phyloP scores from a whole-genome alignment of 2,797 vertebrate species.

The Anolis apletophallus region DNA sequence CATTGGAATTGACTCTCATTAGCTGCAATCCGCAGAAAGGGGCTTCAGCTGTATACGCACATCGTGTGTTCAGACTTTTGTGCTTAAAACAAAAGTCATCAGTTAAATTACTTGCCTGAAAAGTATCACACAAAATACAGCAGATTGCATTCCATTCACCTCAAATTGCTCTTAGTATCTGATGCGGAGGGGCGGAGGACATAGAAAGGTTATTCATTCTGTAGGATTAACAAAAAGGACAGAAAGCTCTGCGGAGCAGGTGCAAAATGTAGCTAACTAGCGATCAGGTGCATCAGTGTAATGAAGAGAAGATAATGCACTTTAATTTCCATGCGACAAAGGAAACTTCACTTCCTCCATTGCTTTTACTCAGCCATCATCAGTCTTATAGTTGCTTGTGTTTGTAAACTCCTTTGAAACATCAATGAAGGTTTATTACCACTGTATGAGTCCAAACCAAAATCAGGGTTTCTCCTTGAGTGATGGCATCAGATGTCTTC shows the following conservation, averaged over 20 bases:
- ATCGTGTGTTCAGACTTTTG: conserved; percentile 52
- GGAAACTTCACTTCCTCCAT: conserved; percentile 48
- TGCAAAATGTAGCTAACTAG: conserved; percentile 48
- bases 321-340: conserved; percentile 56
- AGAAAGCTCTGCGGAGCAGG: conserved; percentile 39
- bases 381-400: conserved; percentile 51
- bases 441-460: conserved; percentile 50
- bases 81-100: conserved; percentile 54
- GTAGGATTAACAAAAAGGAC: conserved; percentile 51
- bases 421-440: conserved; percentile 50
- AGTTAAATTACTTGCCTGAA: conserved; percentile 63
- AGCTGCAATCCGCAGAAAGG: conserved; percentile 39
- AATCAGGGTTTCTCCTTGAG: conserved; percentile 37
- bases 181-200: background rate
- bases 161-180: conserved; percentile 49
- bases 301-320: conserved; percentile 46
- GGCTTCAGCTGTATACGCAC: conserved; percentile 37
- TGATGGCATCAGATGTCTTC: conserved; percentile 50
- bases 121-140: conserved; percentile 58
- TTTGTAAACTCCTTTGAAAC: conserved; percentile 50
- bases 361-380: conserved; percentile 48
- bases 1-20: conserved; percentile 38
- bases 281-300: conserved; percentile 48
- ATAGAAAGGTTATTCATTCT: conserved; percentile 45
- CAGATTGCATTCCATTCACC: conserved; percentile 52